phyloP scores from a whole-genome alignment of 2,888 invertebrate genomes.

The Caenorhabditis sp. region DNA sequence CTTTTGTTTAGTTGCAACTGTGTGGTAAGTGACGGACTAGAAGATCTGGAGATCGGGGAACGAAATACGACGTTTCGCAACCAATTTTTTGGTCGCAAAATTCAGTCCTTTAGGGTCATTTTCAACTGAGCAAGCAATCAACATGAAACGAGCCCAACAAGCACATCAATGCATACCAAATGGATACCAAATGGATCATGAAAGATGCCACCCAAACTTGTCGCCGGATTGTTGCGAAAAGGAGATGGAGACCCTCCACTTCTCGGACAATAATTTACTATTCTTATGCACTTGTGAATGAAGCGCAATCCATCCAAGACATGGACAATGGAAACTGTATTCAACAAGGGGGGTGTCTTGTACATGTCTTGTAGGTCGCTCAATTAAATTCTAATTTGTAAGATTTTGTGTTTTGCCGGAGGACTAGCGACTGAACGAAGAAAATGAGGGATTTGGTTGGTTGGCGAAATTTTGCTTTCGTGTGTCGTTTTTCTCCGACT shows the following conservation, averaged over 20 bases:
- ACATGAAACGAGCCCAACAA: no score
- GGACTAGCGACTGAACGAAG: no score
- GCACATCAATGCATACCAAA: slow-evolving; percentile 46
- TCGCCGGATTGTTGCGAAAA: slow-evolving; percentile 37
- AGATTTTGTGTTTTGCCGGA: no score
- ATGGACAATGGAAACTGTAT: slow-evolving; percentile 47
- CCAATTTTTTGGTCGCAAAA: no score
- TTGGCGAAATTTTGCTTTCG: no score
- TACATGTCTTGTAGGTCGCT: slow-evolving; percentile 56
- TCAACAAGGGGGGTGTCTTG: background rate
- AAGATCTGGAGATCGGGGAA: no score
- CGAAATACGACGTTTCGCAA: no score
- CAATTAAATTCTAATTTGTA: slow-evolving; percentile 20
- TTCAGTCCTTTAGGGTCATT: no score
- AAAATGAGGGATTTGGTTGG: background rate
- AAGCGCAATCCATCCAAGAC: slow-evolving; percentile 33
- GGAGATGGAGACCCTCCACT: slow-evolving; percentile 21
- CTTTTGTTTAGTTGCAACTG: slow-evolving; percentile 46
- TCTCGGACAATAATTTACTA: slow-evolving; percentile 57
- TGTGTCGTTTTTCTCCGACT: no score
- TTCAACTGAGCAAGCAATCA: no score
- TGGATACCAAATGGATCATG: slow-evolving; percentile 18
- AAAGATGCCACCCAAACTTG: slow-evolving; percentile 17
- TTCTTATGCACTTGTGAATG: slow-evolving; percentile 64
- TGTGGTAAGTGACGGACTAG: no score